Percentiles rank a stretch among this genome's conserved stretches.
Evolutionary conservation across 2,797 vertebrate genomes (phyloP).

Genomic region (Melanotaenia parkinsoni): DNA sequence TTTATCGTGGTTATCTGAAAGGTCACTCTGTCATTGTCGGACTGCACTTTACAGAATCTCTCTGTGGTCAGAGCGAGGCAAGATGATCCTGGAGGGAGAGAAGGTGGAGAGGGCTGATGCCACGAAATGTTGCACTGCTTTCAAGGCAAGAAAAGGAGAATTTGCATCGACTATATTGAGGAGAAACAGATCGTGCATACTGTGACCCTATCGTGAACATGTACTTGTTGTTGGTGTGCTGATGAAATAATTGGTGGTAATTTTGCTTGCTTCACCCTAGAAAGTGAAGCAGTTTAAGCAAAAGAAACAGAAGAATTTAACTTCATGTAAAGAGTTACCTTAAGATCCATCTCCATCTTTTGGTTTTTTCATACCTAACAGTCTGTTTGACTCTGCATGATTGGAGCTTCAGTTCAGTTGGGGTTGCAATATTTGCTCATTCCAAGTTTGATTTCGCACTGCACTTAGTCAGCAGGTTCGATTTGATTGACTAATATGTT

Average conservation of each 20-base stretch:
- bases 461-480: no score
- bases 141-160: not conserved
- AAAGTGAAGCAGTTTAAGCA: not conserved
- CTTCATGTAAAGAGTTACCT: not conserved
- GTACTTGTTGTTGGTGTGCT: not conserved
- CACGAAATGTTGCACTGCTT: constrained; percentile 10
- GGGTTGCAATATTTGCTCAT: no score
- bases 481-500: no score
- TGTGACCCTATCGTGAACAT: not conserved
- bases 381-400: no score
- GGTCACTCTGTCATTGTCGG: constrained; percentile 81
- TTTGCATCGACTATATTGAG: not conserved
- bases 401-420: no score
- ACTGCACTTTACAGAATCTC: constrained; percentile 61
- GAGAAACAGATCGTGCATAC: not conserved
- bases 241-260: not conserved
- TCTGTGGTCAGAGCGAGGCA: constrained; percentile 51
- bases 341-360: not conserved
- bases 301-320: constrained; percentile 1
- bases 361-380: no score
- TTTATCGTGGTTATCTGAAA: constrained; percentile 79
- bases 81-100: constrained; percentile 56
- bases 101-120: constrained; percentile 15
- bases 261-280: not conserved
- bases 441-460: no score